A percentile compares a stretch with the other conserved stretches of the same genome.
Evolutionary conservation across 2,113 vertebrate species (phyloP).

Genomic region (Oceanites oceanicus): DNA sequence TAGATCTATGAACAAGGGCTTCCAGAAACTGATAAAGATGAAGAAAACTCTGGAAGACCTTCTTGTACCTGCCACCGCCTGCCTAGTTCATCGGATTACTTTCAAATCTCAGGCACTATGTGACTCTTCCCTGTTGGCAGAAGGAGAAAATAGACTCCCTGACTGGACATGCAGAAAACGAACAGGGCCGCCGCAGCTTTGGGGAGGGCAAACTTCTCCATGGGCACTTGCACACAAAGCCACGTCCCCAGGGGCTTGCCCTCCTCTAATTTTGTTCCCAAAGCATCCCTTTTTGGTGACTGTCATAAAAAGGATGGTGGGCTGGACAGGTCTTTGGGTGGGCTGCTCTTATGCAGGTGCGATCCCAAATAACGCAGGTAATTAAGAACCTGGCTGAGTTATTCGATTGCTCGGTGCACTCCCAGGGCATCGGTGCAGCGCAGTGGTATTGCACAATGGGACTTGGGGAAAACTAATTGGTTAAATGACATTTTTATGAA

Average conservation of each 20-base stretch:
- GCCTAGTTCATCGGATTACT: conserved; percentile 9
- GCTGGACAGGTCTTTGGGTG: background rate
- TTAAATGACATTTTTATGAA: background rate
- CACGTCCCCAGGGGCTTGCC: background rate
- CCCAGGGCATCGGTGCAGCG: background rate
- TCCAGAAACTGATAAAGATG: conserved; percentile 48
- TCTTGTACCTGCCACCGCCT: conserved; percentile 46
- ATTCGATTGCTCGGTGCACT: background rate
- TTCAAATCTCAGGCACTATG: conserved; percentile 15
- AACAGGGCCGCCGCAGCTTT: background rate
- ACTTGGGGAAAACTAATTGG: background rate
- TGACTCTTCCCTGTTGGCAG: conserved; percentile 17
- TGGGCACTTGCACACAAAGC: background rate
- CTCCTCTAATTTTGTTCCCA: background rate
- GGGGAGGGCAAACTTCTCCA: background rate
- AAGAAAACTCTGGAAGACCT: conserved; percentile 62
- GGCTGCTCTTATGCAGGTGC: background rate
- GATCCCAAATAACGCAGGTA: rapidly evolving
- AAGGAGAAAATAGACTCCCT: conserved; percentile 36
- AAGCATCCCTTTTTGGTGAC: background rate
- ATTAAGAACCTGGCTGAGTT: background rate
- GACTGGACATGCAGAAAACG: background rate
- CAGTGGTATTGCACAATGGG: background rate
- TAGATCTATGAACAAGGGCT: conserved; percentile 58
- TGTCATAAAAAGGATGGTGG: background rate